Conservation (phyloP, 2,888 invertebrate species). For the Cotesia congregata region DNA sequence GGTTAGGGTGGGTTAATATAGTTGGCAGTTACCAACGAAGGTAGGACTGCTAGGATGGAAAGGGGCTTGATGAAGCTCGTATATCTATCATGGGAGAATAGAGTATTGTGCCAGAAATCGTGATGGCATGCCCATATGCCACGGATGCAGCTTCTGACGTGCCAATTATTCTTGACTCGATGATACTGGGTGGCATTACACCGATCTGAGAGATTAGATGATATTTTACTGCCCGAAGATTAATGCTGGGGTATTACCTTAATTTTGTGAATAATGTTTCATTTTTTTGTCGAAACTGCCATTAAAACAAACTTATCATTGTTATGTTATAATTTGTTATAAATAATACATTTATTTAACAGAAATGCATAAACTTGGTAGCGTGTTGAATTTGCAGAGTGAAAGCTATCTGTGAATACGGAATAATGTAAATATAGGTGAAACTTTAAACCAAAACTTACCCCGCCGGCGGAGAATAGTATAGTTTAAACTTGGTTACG, state of each 20-base stretch:
- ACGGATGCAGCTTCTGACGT: constrained; percentile 50
- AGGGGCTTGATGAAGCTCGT: constrained; percentile 57
- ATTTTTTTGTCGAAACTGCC: neutral
- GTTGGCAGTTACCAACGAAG: constrained; percentile 46
- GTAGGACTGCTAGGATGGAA: constrained; percentile 24
- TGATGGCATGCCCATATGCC: constrained; percentile 59
- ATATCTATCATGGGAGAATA: constrained; percentile 66
- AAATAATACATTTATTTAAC: constrained; percentile 25
- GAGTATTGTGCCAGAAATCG: constrained; percentile 65
- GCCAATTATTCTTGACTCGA: constrained; percentile 56
- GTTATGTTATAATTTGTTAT: neutral
- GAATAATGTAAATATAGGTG: constrained; percentile 50
- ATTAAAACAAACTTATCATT: constrained; percentile 19
- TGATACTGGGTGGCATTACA: constrained; percentile 41
- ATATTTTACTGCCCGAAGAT: constrained; percentile 6
- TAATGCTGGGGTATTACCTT: neutral
- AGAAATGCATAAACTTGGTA: constrained; percentile 23
- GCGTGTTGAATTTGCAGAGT: constrained; percentile 28
- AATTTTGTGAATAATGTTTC: neutral
- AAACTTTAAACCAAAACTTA: constrained; percentile 46
- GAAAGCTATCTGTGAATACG: constrained; percentile 45
- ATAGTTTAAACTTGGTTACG: constrained; percentile 30
- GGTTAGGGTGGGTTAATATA: constrained; percentile 54
- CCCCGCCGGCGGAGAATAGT: neutral
- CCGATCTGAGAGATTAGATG: constrained; percentile 17